These are phyloP conservation scores for Leptopilina myrica DNA, from an alignment of 2,888 invertebrate species.

Conservation along the genomic window DNA sequence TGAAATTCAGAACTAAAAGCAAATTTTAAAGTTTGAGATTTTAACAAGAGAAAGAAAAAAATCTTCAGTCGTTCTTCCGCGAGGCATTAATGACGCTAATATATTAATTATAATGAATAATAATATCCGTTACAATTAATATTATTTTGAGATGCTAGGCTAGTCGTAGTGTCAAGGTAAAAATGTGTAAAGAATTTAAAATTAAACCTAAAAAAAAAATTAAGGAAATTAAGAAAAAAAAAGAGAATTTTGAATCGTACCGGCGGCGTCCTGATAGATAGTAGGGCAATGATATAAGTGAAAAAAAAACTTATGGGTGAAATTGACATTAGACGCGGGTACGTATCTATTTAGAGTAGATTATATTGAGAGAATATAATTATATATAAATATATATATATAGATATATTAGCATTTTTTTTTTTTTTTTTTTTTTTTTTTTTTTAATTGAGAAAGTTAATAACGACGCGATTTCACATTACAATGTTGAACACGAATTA, in stretches of 20 bases:
- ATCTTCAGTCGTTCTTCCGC: not conserved
- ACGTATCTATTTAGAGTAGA: conserved; percentile 68
- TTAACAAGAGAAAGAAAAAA: not conserved
- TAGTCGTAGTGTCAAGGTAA: conserved; percentile 34
- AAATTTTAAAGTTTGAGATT: not conserved
- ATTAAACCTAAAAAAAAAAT: too few species aligned
- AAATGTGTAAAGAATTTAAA: conserved; percentile 42
- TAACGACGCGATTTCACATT: conserved; percentile 34
- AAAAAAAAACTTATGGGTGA: conserved; percentile 38
- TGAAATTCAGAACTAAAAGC: not conserved
- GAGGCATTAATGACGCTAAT: conserved; percentile 25
- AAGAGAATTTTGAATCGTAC: conserved; percentile 50
- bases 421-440: conserved; percentile 26
- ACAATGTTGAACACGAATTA: conserved; percentile 34
- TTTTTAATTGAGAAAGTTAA: conserved; percentile 30
- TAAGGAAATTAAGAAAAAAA: conserved; percentile 36
- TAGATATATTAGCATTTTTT: conserved; percentile 64
- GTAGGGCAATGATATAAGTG: conserved; percentile 23
- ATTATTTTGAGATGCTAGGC: conserved; percentile 33
- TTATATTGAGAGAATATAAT: conserved; percentile 62
- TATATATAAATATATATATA: conserved; percentile 57
- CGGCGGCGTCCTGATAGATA: conserved; percentile 61
- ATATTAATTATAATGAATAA: conserved; percentile 1
- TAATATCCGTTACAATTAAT: conserved; percentile 24
- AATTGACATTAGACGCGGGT: conserved; percentile 62